These are phyloP conservation scores for Eupithecia subfuscata DNA, from an alignment of 2,888 invertebrate genomes.

Conservation along the genomic window DNA sequence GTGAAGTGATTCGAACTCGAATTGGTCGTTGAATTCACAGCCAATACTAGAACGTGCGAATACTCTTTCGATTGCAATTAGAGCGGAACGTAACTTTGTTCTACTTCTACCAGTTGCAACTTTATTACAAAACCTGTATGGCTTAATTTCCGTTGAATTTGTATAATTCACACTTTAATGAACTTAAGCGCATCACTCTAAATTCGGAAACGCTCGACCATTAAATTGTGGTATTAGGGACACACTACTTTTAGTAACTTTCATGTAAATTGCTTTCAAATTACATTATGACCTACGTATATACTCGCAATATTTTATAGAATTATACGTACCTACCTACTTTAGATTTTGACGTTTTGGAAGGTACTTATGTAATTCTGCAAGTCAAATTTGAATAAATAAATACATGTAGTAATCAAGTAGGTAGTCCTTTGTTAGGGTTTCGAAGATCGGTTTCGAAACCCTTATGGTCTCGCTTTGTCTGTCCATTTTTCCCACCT, in stretches of 20 bases:
- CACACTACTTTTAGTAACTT: background rate
- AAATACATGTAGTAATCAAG: too few species aligned
- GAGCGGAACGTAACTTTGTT: background rate
- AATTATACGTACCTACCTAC: too few species aligned
- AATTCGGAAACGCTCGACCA: background rate
- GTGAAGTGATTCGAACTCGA: background rate
- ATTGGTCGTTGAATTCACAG: background rate
- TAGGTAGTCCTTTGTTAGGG: background rate
- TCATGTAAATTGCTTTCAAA: background rate
- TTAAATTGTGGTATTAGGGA: background rate
- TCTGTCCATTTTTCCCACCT: too few species aligned
- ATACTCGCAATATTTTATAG: too few species aligned
- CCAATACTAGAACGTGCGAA: too few species aligned
- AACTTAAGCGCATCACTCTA: slow-evolving; percentile 26
- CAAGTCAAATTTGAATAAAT: too few species aligned
- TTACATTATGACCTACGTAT: too few species aligned
- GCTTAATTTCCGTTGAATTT: slow-evolving; percentile 17
- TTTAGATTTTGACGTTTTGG: too few species aligned
- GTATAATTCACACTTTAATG: slow-evolving; percentile 27
- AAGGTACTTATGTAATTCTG: too few species aligned
- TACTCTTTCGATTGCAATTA: too few species aligned
- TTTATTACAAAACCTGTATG: background rate
- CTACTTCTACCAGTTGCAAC: background rate
- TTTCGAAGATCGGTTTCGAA: too few species aligned
- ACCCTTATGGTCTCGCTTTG: too few species aligned